Percentiles rank a stretch among this genome's conserved stretches.
These are phyloP conservation scores for Macquaria ambigua DNA, from an alignment of 2,113 vertebrate species.

Conservation along the genomic window DNA sequence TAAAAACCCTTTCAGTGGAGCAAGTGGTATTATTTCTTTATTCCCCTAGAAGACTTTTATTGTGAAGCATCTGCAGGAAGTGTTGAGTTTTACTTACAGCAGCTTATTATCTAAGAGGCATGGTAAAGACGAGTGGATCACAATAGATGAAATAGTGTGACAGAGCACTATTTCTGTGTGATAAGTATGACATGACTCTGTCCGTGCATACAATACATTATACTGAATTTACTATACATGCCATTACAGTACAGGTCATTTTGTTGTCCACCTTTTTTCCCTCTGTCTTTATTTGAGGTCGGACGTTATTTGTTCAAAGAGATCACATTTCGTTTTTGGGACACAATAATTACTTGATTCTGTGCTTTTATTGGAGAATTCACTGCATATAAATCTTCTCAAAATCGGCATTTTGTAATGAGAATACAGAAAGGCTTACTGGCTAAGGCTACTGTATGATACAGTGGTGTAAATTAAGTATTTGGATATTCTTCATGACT, in stretches of 20 bases:
- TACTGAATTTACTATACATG: background rate
- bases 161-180: too few species aligned
- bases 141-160: background rate
- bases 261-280: background rate
- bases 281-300: background rate
- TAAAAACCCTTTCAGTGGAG: background rate
- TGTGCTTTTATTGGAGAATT: conserved; percentile 8
- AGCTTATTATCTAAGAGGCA: background rate
- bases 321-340: background rate
- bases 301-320: background rate
- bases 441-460: too few species aligned
- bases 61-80: conserved; percentile 3
- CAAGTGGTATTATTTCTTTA: background rate
- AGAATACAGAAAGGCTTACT: background rate
- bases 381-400: background rate
- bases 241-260: background rate
- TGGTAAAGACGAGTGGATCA: background rate
- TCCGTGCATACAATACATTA: background rate
- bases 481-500: background rate
- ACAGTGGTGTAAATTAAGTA: background rate
- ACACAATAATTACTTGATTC: background rate
- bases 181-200: background rate
- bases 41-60: background rate
- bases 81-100: background rate
- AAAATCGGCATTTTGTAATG: background rate